Base-by-base conservation (phyloP, 1,140 invertebrate genomes). In the Leucophenga varia region DNA sequence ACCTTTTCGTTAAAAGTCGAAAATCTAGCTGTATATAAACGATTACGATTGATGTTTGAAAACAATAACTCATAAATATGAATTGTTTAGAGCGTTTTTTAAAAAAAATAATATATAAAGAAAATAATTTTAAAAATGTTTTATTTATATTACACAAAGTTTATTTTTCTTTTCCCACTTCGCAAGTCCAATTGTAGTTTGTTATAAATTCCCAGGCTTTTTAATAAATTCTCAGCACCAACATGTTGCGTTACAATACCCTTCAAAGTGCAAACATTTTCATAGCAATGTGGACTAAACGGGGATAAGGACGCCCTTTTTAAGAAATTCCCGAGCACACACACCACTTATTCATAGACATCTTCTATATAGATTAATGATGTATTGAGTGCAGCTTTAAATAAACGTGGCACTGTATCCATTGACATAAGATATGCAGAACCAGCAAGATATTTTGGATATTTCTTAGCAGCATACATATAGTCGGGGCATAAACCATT, bases 401-500 rank as follows among this genome's bases (percentile, higher is more conserved):
- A 91, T 6, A 94, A 76, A 47, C 79, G 83, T 17, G 64, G 60
- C 6, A 84, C 85, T 1, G 88, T 80, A 61, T 85, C 82, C 9
- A 81, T 72, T n/a, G 87, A 88, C 77, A 93, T 83, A 1, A 89
- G 81, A 76, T 93, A 94, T 1, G 85, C 88, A 12, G 89, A 90
- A 12, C 91, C 91, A 0, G 90, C 91, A 40, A 93, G 74, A 77
- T 93, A 94, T 49, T 85, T 83, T 3, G 91, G 91, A 79, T 93
- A 94, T 13, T 81, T 79, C 47, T 79, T 76, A 1, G 81, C 84
- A 2, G 79, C 71, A 67, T 84, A 93, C 84, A 93, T 87, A 64
- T 91, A 91, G 10, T 82, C 82, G 4, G 90, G 90, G n/a, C 43
- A 85, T 84, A 73, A 87, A 89, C 89, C 89, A 92, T 72, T 93